Evolutionary conservation across 2,797 vertebrate genomes (phyloP).

Genomic region (Leptodactylus fallax): DNA sequence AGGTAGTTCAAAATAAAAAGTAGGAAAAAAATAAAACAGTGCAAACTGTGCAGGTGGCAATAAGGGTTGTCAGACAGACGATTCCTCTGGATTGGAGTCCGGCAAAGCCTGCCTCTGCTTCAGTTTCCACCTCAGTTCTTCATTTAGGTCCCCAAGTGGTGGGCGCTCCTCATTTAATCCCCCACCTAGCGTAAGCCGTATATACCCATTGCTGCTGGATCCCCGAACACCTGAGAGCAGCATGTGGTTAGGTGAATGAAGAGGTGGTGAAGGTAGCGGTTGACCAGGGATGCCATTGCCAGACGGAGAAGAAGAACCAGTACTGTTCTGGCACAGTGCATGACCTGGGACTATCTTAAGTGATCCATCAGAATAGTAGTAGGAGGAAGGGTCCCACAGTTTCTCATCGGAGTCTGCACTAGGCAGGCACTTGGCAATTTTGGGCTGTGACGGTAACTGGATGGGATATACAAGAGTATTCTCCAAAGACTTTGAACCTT

Average conservation of each 20-base stretch:
- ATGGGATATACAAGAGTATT: slow-evolving; percentile 94
- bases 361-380: slow-evolving; percentile 94
- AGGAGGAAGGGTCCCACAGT: slow-evolving; percentile 94
- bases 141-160: slow-evolving; percentile 90
- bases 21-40: slow-evolving; percentile 57
- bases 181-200: slow-evolving; percentile 88
- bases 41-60: slow-evolving; percentile 57
- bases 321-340: slow-evolving; percentile 82
- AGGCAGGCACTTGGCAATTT: slow-evolving; percentile 84
- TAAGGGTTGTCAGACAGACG: slow-evolving; percentile 82
- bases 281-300: slow-evolving; percentile 84
- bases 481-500: slow-evolving; percentile 87
- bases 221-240: slow-evolving; percentile 90
- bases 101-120: slow-evolving; percentile 94
- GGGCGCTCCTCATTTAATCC: slow-evolving; percentile 84
- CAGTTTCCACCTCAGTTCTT: slow-evolving; percentile 92
- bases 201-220: slow-evolving; percentile 91
- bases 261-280: slow-evolving; percentile 85
- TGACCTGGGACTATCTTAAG: slow-evolving; percentile 96
- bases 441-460: slow-evolving; percentile 89
- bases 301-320: slow-evolving; percentile 70
- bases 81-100: slow-evolving; percentile 96
- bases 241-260: slow-evolving; percentile 91
- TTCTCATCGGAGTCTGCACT: slow-evolving; percentile 90
- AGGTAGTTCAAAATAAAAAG: slow-evolving; percentile 70